These are phyloP conservation scores for Shinisaurus crocodilurus DNA, from an alignment of 2,113 vertebrate species.

Conservation along the genomic window DNA sequence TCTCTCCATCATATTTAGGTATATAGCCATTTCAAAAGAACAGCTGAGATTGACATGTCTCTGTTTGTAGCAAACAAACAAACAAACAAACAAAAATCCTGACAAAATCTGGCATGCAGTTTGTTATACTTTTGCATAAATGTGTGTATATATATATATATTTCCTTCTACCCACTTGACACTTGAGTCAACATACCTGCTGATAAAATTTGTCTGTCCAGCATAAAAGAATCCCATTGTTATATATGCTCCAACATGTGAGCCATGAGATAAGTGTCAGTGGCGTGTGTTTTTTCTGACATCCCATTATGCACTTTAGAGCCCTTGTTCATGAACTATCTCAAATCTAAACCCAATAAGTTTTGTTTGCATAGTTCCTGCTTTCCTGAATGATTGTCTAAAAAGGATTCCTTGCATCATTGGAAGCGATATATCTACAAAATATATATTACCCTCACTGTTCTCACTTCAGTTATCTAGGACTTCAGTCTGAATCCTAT, in stretches of 20 bases:
- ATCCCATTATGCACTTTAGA: conserved; percentile 44
- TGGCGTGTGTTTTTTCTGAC: conserved; percentile 33
- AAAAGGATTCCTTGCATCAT: not conserved
- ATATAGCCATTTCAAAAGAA: conserved; percentile 74
- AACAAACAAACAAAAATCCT: not conserved
- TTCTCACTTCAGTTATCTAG: not conserved
- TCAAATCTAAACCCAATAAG: conserved; percentile 62
- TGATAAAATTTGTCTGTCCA: conserved; percentile 67
- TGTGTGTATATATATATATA: conserved; percentile 65
- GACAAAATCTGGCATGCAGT: conserved; percentile 72
- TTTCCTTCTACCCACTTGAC: conserved; percentile 73
- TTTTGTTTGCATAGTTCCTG: conserved; percentile 14
- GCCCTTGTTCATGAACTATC: conserved; percentile 60
- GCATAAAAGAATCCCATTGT: conserved; percentile 55
- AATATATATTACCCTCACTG: not conserved
- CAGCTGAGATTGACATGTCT: conserved; percentile 76
- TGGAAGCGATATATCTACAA: not conserved
- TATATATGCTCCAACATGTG: conserved; percentile 27
- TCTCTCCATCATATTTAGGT: conserved; percentile 80
- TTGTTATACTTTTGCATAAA: conserved; percentile 74
- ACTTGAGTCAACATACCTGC: conserved; percentile 68
- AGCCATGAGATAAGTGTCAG: conserved; percentile 45
- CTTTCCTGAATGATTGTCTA: conserved; percentile 47
- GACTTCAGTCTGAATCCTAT: not conserved
- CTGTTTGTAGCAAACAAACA: conserved; percentile 74